phyloP scores from a whole-genome alignment of 2,888 invertebrate species.

The Notodromas monacha region DNA sequence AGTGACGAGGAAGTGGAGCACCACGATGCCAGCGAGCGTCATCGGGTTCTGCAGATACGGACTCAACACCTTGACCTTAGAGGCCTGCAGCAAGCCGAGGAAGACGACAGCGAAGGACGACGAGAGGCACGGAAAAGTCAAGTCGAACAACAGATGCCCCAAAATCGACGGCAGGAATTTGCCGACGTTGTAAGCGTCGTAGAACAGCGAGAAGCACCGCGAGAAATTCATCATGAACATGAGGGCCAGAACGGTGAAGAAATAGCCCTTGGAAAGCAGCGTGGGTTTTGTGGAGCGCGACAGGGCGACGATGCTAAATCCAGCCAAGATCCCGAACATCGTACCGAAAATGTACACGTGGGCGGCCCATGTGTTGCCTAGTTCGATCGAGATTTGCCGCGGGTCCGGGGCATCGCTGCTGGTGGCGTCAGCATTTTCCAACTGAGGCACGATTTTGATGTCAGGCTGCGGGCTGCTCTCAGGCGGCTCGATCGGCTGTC shows the following conservation, averaged over 20 bases:
- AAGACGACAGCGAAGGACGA: slow-evolving; percentile 65
- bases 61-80: slow-evolving; percentile 18
- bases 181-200: slow-evolving; percentile 68
- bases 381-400: slow-evolving; percentile 13
- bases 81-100: slow-evolving; percentile 45
- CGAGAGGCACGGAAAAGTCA: slow-evolving; percentile 53
- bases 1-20: slow-evolving; percentile 42
- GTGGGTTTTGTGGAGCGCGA: slow-evolving; percentile 56
- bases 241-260: slow-evolving; percentile 47
- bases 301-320: slow-evolving; percentile 52
- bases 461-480: slow-evolving; percentile 17
- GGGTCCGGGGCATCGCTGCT: slow-evolving; percentile 14
- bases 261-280: slow-evolving; percentile 54
- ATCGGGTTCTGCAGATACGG: slow-evolving; percentile 34
- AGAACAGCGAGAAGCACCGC: slow-evolving; percentile 48
- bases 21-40: slow-evolving; percentile 39
- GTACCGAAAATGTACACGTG: slow-evolving; percentile 61
- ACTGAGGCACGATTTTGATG: too few relatives aligned
- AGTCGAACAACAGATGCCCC: slow-evolving; percentile 45
- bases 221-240: slow-evolving; percentile 41
- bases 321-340: slow-evolving; percentile 45
- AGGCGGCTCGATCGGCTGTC: slow-evolving; percentile 18
- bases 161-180: slow-evolving; percentile 37
- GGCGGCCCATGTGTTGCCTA: slow-evolving; percentile 53
- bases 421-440: too few relatives aligned